Percentiles rank a stretch among this genome's conserved stretches.
These are phyloP conservation scores for Entelurus aequoreus DNA, from an alignment of 2,113 vertebrate species.

Conservation along the genomic window DNA sequence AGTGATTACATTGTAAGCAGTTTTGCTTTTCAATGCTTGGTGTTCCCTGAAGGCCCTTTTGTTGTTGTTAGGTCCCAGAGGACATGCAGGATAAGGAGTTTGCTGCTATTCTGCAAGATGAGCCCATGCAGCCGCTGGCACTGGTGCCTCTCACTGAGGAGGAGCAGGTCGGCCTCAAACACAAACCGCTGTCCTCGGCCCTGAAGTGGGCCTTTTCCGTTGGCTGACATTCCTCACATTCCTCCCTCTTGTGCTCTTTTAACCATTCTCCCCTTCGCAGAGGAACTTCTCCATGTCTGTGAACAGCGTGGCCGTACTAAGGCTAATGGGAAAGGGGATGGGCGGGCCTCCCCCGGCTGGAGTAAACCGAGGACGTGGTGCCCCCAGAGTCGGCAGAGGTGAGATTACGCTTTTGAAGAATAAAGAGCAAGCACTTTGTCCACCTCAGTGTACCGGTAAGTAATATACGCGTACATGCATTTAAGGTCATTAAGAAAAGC, in stretches of 20 bases:
- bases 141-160: conserved; percentile 88
- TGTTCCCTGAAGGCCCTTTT: background rate
- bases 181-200: background rate
- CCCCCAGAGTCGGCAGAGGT: conserved; percentile 82
- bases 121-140: conserved; percentile 84
- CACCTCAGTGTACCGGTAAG: background rate
- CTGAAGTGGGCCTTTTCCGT: conserved; percentile 7
- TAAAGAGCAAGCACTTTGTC: conserved; percentile 2
- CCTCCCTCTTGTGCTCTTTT: conserved; percentile 27
- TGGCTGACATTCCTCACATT: conserved; percentile 52
- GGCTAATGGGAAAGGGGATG: conserved; percentile 88
- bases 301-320: conserved; percentile 89
- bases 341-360: conserved; percentile 71
- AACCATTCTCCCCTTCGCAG: conserved; percentile 55
- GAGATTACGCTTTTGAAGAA: conserved; percentile 18
- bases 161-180: conserved; percentile 77
- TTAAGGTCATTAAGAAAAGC: conserved; percentile 12
- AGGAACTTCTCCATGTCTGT: conserved; percentile 94
- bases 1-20: background rate
- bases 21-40: background rate
- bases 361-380: conserved; percentile 79
- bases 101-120: conserved; percentile 85
- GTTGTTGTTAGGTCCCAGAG: conserved; percentile 78
- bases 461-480: conserved; percentile 14
- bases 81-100: conserved; percentile 92